Percentiles rank a stretch among this genome's conserved stretches.
These are phyloP conservation scores for Hypomecis atomaria DNA, from an alignment of 2,888 invertebrate genomes.

Conservation along the genomic window DNA sequence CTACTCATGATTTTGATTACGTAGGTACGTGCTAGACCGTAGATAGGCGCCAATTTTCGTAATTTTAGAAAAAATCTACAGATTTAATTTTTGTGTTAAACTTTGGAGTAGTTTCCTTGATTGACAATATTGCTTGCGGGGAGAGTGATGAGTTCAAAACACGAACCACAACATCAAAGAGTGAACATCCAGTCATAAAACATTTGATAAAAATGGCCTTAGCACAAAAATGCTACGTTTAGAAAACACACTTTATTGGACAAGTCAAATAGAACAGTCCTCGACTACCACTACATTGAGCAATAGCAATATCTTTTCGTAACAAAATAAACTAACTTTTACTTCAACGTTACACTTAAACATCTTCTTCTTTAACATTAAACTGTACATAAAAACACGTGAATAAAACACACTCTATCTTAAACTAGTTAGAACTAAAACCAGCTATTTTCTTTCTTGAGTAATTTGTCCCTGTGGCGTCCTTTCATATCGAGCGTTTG, in stretches of 20 bases:
- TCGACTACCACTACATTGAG: constrained; percentile 70
- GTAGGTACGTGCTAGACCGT: too few relatives aligned
- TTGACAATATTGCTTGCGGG: too few relatives aligned
- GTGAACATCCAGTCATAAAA: too few relatives aligned
- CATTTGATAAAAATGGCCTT: too few relatives aligned
- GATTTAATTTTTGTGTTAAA: too few relatives aligned
- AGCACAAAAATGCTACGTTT: constrained; percentile 32
- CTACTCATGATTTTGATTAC: too few relatives aligned
- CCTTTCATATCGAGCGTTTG: constrained; percentile 74
- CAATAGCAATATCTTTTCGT: constrained; percentile 66
- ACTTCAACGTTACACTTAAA: constrained; percentile 61
- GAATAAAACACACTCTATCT: constrained; percentile 55
- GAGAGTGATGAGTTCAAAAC: too few relatives aligned
- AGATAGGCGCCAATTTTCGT: too few relatives aligned
- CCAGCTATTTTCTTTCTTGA: constrained; percentile 81
- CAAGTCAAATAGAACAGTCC: constrained; percentile 51
- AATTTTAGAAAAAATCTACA: too few relatives aligned
- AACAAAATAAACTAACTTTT: constrained; percentile 61
- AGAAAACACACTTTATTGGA: constrained; percentile 71
- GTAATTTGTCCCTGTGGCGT: constrained; percentile 64
- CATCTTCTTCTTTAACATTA: constrained; percentile 44
- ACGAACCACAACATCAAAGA: too few relatives aligned
- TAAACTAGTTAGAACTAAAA: constrained; percentile 56
- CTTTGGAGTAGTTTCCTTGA: too few relatives aligned
- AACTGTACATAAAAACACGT: constrained; percentile 47